Evolutionary conservation across 1,140 invertebrate species (phyloP), one percentile per base, ranked within the genome.

Genomic region (Drosophila trapezifrons): DNA sequence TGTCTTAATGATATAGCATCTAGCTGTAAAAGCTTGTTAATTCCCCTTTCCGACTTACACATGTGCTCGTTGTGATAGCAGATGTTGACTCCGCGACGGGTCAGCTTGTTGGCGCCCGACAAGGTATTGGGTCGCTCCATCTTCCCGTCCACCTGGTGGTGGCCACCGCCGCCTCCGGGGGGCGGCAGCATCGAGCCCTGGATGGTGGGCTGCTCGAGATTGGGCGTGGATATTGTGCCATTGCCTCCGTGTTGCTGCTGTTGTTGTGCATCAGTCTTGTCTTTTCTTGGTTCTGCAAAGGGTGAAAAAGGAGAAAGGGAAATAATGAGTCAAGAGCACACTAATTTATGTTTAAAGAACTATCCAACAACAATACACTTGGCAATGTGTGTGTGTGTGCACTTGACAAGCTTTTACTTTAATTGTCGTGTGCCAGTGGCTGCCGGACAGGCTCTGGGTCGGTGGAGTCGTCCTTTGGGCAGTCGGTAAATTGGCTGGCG

Each of bases 251-350:
- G 93, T 93, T 76, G 72, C 92, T 93, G 94, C 51, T 52, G 51
- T 73, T 79, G 77, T 84, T 89, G 85, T 93, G 95, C 95, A 93
- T 97, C 96, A 95, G 95, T 95, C 94, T 97, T 97, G 93, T 97
- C 96, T 95, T 97, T 97, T 94, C 96, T 96, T 94, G 96, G 95
- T 94, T 97, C 96, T 97, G 95, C 67, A 78, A 60, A 90, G 80
- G 87, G 93, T 89, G 87, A 4, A 57, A 76, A 25, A 55, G 8
- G 8, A 32, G 2, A 60, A 46, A 54, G 22, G 25, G 37, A 37
- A 13, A 56, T 83, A 78, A 66, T 51, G 52, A 83, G 49, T 55
- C 20, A 60, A 55, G 51, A 46, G 45, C 43, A 64, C 63, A 80
- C 67, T 86, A 87, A 87, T 87, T 86, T 76, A 78, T 69, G 37